Percentiles rank a stretch among this genome's conserved stretches.
Conservation (phyloP, 2,113 vertebrate species). For the Rallus limicola region DNA sequence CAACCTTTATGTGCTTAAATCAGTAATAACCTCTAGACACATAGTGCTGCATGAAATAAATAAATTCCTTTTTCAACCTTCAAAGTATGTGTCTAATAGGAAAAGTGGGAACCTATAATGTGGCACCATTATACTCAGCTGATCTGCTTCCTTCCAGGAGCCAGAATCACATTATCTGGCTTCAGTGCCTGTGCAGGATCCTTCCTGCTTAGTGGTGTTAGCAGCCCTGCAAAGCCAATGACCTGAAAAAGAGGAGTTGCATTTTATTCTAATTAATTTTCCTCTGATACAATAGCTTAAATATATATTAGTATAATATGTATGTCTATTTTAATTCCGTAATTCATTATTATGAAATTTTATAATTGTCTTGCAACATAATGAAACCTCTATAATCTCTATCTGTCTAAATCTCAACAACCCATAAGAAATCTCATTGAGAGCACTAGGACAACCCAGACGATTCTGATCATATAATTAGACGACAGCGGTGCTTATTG, state of each 20-base stretch:
- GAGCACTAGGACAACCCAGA: background rate
- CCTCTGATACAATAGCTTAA: background rate
- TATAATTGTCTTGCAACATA: background rate
- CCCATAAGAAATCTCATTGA: background rate
- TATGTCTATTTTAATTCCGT: background rate
- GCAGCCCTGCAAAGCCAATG: background rate
- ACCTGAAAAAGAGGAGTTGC: background rate
- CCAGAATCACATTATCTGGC: background rate
- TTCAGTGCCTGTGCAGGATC: background rate
- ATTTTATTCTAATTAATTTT: background rate
- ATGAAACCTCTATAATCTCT: background rate
- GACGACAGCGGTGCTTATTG: background rate
- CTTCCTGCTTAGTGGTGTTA: background rate
- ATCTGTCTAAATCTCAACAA: background rate
- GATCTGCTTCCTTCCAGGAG: background rate
- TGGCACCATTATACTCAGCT: background rate
- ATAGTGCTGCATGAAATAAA: conserved; percentile 9
- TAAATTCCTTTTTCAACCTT: conserved; percentile 3
- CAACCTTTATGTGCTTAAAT: background rate
- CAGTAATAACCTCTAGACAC: background rate
- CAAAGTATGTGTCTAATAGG: background rate
- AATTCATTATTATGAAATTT: background rate
- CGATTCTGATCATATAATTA: background rate
- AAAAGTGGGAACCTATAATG: background rate
- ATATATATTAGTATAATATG: background rate